phyloP scores from a whole-genome alignment of 2,113 vertebrate species.

The Astur gentilis region DNA sequence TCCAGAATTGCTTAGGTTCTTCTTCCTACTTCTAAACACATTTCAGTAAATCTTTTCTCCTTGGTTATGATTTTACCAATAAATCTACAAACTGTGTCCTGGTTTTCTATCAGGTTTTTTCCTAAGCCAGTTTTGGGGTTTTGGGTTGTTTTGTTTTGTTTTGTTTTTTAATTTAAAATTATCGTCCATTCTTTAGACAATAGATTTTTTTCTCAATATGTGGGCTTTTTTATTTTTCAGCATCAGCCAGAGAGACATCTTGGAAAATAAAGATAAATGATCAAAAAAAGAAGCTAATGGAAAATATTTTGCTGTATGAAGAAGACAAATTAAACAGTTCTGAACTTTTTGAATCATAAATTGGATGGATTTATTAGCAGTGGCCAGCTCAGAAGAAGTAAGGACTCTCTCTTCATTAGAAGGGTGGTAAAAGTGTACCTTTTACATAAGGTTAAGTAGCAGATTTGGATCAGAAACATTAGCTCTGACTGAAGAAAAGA shows the following conservation, averaged over 20 bases:
- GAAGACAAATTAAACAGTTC: conserved; percentile 74
- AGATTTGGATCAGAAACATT: neutral
- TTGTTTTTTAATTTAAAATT: neutral
- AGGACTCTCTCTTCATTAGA: neutral
- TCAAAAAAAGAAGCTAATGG: conserved; percentile 77
- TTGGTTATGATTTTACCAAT: neutral
- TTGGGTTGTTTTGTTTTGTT: too few species aligned
- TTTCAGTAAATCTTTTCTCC: neutral
- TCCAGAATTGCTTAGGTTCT: neutral
- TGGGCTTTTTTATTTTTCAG: conserved; percentile 38
- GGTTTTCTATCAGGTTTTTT: neutral
- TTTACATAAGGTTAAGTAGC: neutral
- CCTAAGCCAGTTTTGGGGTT: neutral
- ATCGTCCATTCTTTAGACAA: neutral
- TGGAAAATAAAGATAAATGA: conserved; percentile 78
- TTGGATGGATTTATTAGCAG: neutral
- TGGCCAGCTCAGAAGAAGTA: neutral
- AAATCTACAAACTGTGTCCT: neutral
- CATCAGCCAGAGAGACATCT: conserved; percentile 47
- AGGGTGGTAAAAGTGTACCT: neutral
- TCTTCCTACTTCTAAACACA: neutral
- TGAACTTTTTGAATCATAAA: conserved; percentile 74
- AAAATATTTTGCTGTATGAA: conserved; percentile 75
- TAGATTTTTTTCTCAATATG: neutral
- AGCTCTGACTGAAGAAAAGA: neutral